Evolutionary conservation across 2,888 invertebrate species (phyloP), one percentile per base, ranked within the genome.

Genomic region (Ptilodon capucinus): DNA sequence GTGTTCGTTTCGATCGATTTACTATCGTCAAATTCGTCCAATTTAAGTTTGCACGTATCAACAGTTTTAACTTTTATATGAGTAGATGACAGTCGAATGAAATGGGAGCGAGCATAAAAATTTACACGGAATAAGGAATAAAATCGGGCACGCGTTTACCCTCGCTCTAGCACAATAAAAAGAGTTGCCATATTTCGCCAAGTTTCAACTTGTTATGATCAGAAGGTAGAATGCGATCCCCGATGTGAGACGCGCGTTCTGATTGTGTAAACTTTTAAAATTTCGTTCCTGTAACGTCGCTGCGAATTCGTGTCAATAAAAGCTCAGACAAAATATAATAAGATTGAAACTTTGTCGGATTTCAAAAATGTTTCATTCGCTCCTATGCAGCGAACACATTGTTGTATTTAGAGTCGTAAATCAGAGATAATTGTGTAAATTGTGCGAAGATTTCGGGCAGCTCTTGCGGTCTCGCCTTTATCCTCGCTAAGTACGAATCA

Each of bases 131-230:
- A 72, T 61, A 64, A 64, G 25, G 68, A 62, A 79, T 80, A 76
- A 81, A 79, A 76, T 56, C 66, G 55, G 63, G 70, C 56, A 67
- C 65, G 68, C 68, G 71, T 72, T 63, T 64, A 64, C 59, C 51
- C 46, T 46, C 57, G 48, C 60, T 59, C 55, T 60, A 62, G 67
- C 66, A 75, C 72, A 78, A 80, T 84, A 83, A 84, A 84, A 81
- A 73, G 70, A 79, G 71, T 71, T 62, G 75, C 76, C 76, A 81
- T 84, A 84, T 84, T 81, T 79, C 68, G 68, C 68, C 50, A 72
- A 79, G 73, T 81, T 79, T 54, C 59, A 72, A 78, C 76, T 82
- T 85, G 82, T 84, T 85, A 85, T 82, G 80, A 82, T 76, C 80
- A 75, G 68, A 71, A 65, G 68, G 73, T 76, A 67, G 64, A 67